Percentiles rank a stretch among this genome's conserved stretches.
Conservation (phyloP, 2,113 vertebrate species). For the Sprattus sprattus region DNA sequence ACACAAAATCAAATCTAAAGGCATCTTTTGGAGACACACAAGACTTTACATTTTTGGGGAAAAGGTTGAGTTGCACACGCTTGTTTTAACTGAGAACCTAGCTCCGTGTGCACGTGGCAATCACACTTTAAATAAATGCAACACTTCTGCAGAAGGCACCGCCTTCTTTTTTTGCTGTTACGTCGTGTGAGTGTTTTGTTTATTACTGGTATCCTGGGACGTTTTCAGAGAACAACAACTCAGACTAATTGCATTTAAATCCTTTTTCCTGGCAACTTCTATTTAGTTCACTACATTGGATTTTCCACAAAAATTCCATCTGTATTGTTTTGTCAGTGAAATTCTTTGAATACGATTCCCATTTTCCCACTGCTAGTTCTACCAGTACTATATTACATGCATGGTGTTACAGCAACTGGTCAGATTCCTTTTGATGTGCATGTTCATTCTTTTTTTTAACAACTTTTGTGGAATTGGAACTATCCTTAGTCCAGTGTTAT, state of each 20-base stretch:
- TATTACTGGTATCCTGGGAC: background rate
- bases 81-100: background rate
- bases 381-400: background rate
- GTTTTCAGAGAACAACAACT: background rate
- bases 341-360: background rate
- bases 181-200: background rate
- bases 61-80: background rate
- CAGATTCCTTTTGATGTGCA: background rate
- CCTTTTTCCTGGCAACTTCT: background rate
- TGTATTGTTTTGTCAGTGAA: background rate
- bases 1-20: background rate
- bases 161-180: background rate
- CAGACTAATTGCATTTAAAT: background rate
- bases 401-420: background rate
- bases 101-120: background rate
- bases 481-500: background rate
- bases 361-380: background rate
- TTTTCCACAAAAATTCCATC: too few species aligned
- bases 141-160: background rate
- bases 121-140: background rate
- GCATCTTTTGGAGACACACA: background rate
- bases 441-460: background rate
- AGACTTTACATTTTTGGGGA: background rate
- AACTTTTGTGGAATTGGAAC: background rate
- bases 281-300: background rate